Conservation (phyloP, 2,113 vertebrate species). For the Pluvialis apricaria region DNA sequence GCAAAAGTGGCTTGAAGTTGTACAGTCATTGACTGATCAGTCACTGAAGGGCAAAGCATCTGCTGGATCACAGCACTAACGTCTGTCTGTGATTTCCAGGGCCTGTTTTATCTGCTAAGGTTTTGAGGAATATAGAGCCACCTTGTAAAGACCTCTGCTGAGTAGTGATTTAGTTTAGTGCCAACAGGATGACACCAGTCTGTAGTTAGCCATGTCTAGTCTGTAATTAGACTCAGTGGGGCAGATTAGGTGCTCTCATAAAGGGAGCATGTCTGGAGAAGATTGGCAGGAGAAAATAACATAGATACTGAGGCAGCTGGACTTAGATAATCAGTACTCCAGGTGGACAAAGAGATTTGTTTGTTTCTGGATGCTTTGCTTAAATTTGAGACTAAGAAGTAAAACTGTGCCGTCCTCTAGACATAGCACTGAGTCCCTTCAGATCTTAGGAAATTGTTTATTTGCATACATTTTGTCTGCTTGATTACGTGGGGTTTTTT, state of each 20-base stretch:
- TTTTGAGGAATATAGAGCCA: not conserved
- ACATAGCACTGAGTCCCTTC: not conserved
- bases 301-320: not conserved
- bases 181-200: not conserved
- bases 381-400: not conserved
- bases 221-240: constrained; percentile 23
- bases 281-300: not conserved
- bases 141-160: not conserved
- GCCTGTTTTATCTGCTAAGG: not conserved
- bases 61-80: not conserved
- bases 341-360: not conserved
- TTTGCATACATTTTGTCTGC: not conserved
- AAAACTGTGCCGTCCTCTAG: not conserved
- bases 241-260: not conserved
- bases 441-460: not conserved
- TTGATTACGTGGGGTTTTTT: not conserved
- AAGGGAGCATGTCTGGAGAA: not conserved
- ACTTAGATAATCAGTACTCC: not conserved
- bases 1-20: not conserved
- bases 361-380: not conserved
- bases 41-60: not conserved
- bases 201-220: not conserved
- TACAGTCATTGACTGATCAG: not conserved
- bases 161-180: not conserved
- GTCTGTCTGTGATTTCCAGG: not conserved